Evolutionary conservation across 2,113 vertebrate genomes (phyloP).

Genomic region (Maylandia zebra): DNA sequence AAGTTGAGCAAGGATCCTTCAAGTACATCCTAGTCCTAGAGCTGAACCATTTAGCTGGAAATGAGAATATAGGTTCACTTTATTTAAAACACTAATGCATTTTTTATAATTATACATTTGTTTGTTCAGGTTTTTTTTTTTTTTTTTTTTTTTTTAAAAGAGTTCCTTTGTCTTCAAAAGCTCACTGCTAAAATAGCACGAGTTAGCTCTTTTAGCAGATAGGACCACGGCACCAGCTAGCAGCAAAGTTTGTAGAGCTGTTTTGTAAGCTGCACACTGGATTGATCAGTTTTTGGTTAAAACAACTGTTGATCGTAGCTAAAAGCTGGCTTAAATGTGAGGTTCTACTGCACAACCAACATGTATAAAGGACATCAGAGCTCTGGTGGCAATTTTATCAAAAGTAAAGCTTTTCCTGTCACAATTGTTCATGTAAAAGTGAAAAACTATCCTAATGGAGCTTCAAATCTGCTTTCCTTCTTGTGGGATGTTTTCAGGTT

Average conservation of each 20-base stretch:
- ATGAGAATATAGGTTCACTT: not conserved
- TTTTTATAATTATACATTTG: not conserved
- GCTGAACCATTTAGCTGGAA: not conserved
- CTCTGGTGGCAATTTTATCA: not conserved
- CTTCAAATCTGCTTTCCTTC: not conserved
- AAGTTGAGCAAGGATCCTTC: not conserved
- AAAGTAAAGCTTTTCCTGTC: not conserved
- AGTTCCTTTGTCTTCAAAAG: not conserved
- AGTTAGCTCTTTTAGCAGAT: not conserved
- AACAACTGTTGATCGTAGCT: not conserved
- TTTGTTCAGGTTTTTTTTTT: fast-evolving
- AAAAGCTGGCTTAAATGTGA: not conserved
- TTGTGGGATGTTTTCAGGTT: not conserved
- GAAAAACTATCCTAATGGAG: fast-evolving
- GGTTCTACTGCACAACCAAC: not conserved
- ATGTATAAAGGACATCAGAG: not conserved
- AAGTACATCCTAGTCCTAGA: not conserved
- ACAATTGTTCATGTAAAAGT: not conserved
- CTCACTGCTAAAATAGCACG: not conserved
- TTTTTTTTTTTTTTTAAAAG: too few species aligned
- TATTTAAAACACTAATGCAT: not conserved
- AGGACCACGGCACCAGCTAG: not conserved
- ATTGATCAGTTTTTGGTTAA: not conserved
- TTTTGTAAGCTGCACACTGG: not conserved
- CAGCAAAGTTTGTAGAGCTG: not conserved